phyloP scores from a whole-genome alignment of 2,113 vertebrate genomes.

The Xiphorhynchus elegans region DNA sequence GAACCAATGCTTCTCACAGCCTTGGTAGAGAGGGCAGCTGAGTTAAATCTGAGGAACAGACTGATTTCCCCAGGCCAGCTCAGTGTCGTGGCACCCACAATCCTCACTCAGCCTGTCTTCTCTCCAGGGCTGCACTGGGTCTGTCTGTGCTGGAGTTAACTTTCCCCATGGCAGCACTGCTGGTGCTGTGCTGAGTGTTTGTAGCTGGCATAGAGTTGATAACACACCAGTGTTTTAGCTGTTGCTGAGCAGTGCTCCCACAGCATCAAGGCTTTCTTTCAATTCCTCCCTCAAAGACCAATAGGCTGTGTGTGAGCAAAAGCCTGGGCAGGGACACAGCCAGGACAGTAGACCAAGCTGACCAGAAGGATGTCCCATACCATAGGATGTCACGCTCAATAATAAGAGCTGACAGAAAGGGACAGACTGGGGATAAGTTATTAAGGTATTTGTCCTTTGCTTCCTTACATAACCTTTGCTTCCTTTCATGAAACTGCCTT shows the following conservation, averaged over 20 bases:
- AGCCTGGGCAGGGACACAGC: not conserved
- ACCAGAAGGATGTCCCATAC: not conserved
- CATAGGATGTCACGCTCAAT: rapidly evolving
- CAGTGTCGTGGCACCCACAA: not conserved
- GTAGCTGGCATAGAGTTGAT: not conserved
- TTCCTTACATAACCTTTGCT: rapidly evolving
- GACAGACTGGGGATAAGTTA: rapidly evolving
- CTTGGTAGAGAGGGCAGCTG: not conserved
- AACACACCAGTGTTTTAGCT: not conserved
- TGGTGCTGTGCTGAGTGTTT: not conserved
- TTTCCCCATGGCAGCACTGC: not conserved
- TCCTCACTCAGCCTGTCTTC: not conserved
- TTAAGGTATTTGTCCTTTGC: not conserved
- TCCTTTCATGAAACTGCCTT: not conserved
- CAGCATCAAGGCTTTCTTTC: not conserved
- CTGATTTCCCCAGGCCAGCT: not conserved
- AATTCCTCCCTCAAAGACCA: not conserved
- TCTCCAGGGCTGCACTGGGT: not conserved
- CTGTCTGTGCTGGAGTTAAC: not conserved
- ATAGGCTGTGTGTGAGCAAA: not conserved
- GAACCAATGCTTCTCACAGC: not conserved
- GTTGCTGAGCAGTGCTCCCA: not conserved
- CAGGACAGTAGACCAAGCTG: not conserved
- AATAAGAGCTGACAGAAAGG: not conserved
- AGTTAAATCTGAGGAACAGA: not conserved